Evolutionary conservation across 37 sponge, comb jelly and placozoan species (phyloP).

Genomic region (Beroe forskalii): DNA sequence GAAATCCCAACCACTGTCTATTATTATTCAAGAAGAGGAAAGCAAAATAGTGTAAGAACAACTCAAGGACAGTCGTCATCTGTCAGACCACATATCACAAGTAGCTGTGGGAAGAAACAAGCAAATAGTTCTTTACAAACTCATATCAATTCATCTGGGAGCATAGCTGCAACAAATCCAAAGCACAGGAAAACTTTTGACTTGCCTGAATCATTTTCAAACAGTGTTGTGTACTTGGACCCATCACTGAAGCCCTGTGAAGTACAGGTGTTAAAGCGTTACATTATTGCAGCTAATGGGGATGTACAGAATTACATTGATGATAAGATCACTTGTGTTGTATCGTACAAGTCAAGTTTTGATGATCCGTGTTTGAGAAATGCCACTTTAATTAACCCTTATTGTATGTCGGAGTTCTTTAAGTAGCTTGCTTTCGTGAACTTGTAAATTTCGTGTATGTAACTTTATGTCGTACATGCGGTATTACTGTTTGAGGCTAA

Average conservation of each 20-base stretch:
- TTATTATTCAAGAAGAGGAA: background rate
- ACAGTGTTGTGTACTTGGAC: background rate
- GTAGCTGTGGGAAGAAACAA: too few species aligned
- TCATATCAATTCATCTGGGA: background rate
- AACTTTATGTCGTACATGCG: too few species aligned
- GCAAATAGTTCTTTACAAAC: too few species aligned
- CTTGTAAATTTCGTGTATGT: too few species aligned
- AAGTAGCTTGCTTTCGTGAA: too few species aligned
- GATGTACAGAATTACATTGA: background rate
- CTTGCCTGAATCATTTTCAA: background rate
- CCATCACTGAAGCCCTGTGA: background rate
- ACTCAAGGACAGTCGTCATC: background rate
- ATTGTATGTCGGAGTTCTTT: too few species aligned
- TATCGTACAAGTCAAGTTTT: background rate
- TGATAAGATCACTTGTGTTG: background rate
- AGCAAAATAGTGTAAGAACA: background rate
- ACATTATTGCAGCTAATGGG: conserved; percentile 24
- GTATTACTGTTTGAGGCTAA: too few species aligned
- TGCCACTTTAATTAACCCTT: background rate
- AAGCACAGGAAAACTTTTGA: background rate
- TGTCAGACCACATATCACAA: background rate
- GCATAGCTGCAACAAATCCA: too few species aligned
- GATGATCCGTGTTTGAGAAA: background rate
- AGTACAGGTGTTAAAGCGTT: background rate
- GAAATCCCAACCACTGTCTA: background rate